Evolutionary conservation across 2,888 invertebrate genomes (phyloP), one percentile per base, ranked within the genome.

Genomic region (Nomada fabriciana): DNA sequence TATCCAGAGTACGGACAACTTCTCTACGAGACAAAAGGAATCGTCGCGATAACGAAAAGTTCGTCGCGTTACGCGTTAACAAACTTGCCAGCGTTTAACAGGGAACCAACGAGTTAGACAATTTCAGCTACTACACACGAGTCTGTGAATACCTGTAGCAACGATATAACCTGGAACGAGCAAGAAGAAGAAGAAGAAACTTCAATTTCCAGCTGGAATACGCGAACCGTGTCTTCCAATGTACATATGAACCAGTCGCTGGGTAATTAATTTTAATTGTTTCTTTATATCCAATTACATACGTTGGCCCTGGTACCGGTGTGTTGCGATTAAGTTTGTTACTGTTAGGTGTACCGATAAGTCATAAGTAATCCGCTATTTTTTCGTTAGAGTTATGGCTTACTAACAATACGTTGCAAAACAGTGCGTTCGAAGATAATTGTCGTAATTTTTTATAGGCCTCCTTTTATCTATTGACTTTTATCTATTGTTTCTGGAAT

Each of bases 161-260:
- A 63, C 70, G 86, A 86, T 84, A 86, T 84, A 81, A 84, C 63
- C 61, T 53, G 74, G 23, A 68, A 70, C 69, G 61, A 52, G 29
- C n/a, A 42, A 67, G 69, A 65, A 64, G 85, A 79, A 64, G 85
- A 80, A 76, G 74, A 80, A 84, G 84, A 88, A 90, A 91, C 90
- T 92, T 91, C 90, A 91, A 91, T 92, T 93, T 92, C 87, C 88
- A 91, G 85, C 2, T 82, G 89, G 86, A 90, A 90, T 87, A 86
- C 87, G 83, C 90, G 90, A 89, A 92, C 87, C 92, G 91, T 92
- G 86, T 84, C 93, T 93, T 93, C 92, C 92, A 92, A 92, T 93
- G 89, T 90, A 90, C 23, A 7, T 36, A 36, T 5, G 15, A 91
- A 91, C 90, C 83, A n/a, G 81, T 53, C 23, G 80, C 55, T 63